These are phyloP conservation scores for Zaprionus nigranus DNA, from an alignment of 1,140 invertebrate genomes.

Conservation along the genomic window DNA sequence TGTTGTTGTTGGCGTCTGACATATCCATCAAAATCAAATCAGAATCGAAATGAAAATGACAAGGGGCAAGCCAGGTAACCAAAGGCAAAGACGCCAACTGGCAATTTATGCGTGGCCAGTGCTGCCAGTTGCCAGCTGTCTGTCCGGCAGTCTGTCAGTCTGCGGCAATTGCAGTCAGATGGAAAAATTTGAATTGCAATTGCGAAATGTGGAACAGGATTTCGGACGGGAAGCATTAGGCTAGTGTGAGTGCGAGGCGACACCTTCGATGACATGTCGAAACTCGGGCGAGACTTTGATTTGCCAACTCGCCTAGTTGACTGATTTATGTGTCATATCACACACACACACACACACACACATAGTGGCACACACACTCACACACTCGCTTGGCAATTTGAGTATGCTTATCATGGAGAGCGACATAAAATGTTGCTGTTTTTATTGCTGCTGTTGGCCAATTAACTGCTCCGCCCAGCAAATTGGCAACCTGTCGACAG, in stretches of 20 bases:
- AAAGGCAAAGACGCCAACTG: constrained; percentile 11
- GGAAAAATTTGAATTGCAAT: constrained; percentile 44
- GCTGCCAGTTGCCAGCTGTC: constrained; percentile 6
- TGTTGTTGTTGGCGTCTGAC: constrained; percentile 2
- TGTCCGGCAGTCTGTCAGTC: background rate
- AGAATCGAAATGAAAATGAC: constrained; percentile 29
- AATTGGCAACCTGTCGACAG: constrained; percentile 42
- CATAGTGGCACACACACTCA: constrained; percentile 13
- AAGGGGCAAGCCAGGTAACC: background rate
- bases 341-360: constrained; percentile 11
- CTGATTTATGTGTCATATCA: constrained; percentile 55
- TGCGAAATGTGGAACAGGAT: constrained; percentile 72
- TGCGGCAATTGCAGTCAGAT: constrained; percentile 21
- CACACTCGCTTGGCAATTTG: constrained; percentile 2
- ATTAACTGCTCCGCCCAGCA: constrained; percentile 67
- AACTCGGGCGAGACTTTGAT: constrained; percentile 63
- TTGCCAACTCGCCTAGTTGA: constrained; percentile 63
- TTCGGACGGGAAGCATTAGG: constrained; percentile 62
- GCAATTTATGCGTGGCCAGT: constrained; percentile 3
- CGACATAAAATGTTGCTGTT: constrained; percentile 13
- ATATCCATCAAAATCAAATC: constrained; percentile 51
- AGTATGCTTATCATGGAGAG: constrained; percentile 31
- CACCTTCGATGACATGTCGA: constrained; percentile 66
- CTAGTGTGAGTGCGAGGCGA: constrained; percentile 42
- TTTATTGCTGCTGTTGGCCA: constrained; percentile 32